phyloP scores from a whole-genome alignment of 2,113 vertebrate genomes.

The Chaetorhynchus papuensis region DNA sequence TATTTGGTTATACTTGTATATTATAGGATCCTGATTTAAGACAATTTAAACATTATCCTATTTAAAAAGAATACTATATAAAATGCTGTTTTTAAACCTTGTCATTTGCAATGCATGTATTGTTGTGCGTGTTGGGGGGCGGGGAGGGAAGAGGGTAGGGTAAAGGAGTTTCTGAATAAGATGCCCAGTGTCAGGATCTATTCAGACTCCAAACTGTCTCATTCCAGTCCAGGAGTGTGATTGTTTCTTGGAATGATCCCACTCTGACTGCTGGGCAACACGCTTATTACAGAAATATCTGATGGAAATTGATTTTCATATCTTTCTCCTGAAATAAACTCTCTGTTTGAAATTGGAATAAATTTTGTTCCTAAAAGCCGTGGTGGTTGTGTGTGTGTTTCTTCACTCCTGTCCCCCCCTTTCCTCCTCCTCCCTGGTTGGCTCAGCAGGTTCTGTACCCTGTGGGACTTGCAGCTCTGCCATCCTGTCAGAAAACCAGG shows the following conservation, averaged over 20 bases:
- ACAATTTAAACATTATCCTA: conserved; percentile 69
- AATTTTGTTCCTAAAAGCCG: conserved; percentile 78
- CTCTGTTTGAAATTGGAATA: conserved; percentile 86
- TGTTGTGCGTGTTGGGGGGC: conserved; percentile 54
- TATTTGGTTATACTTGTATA: conserved; percentile 70
- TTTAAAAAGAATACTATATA: conserved; percentile 74
- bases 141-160: conserved; percentile 46
- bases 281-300: conserved; percentile 61
- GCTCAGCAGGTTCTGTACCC: background rate
- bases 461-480: background rate
- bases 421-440: background rate
- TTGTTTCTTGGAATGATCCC: conserved; percentile 36
- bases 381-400: background rate
- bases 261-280: conserved; percentile 58
- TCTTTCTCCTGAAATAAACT: conserved; percentile 82
- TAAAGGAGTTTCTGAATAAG: conserved; percentile 50
- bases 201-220: conserved; percentile 56
- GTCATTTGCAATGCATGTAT: conserved; percentile 76
- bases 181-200: conserved; percentile 46
- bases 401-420: background rate
- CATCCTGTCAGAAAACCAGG: background rate
- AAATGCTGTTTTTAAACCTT: conserved; percentile 78
- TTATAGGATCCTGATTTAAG: conserved; percentile 70
- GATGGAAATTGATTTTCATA: conserved; percentile 80
- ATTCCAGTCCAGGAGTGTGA: conserved; percentile 40